Conservation (phyloP, 2,888 invertebrate species). For the Alloscopus bannaensis region DNA sequence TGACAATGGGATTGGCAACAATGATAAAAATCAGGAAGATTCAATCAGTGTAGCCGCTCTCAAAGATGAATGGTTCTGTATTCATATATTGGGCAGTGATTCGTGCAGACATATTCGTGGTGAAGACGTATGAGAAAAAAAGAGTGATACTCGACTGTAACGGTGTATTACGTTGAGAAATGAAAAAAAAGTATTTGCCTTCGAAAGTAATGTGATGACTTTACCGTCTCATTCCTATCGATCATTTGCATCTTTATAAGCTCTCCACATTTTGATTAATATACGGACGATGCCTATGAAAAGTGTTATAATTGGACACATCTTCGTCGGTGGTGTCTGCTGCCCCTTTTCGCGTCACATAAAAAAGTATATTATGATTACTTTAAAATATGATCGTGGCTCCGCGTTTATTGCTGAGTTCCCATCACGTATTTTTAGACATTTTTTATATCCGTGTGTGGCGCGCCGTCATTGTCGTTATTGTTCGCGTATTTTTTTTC, state of each 20-base stretch:
- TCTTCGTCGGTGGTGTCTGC: background rate
- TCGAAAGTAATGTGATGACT: constrained; percentile 9
- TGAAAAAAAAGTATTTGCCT: background rate
- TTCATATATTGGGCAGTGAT: background rate
- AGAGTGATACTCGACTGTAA: background rate
- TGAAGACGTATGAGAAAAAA: background rate
- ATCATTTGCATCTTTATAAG: constrained; percentile 17
- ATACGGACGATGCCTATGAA: background rate
- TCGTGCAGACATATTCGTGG: background rate
- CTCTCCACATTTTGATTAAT: constrained; percentile 10
- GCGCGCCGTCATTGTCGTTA: constrained; percentile 19
- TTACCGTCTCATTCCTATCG: constrained; percentile 4
- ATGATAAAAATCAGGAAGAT: constrained; percentile 19
- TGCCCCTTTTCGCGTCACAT: background rate
- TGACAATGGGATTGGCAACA: constrained; percentile 5
- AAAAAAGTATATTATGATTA: background rate
- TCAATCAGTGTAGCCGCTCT: background rate
- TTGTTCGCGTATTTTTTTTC: background rate
- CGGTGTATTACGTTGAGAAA: constrained; percentile 10
- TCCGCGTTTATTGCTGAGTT: background rate
- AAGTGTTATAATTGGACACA: constrained; percentile 18
- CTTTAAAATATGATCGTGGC: background rate
- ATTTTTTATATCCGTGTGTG: background rate
- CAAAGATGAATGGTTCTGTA: background rate
- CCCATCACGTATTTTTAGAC: background rate